Conservation (phyloP, 2,797 vertebrate species). For the Alectoris magna region DNA sequence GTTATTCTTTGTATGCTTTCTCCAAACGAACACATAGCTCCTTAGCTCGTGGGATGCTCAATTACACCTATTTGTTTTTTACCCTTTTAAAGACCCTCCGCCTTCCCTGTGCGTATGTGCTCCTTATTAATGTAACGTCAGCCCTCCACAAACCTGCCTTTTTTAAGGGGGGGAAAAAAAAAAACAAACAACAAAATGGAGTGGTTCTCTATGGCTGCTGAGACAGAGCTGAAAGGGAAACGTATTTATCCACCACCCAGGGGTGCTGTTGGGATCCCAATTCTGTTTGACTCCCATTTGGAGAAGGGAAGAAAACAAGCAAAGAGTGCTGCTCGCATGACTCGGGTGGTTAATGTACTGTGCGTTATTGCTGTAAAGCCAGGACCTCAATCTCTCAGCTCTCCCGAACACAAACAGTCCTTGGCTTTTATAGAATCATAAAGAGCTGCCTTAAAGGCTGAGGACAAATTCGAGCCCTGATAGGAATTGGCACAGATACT, state of each 20-base stretch:
- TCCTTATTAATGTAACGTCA: background rate
- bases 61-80: background rate
- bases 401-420: conserved; percentile 40
- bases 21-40: background rate
- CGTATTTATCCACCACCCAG: background rate
- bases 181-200: rapidly evolving
- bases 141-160: rapidly evolving
- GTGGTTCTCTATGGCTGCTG: background rate
- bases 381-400: conserved; percentile 42
- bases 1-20: background rate
- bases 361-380: conserved; percentile 52
- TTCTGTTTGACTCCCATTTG: conserved; percentile 40
- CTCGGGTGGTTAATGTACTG: conserved; percentile 54
- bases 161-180: background rate
- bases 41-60: background rate
- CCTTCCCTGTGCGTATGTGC: rapidly evolving
- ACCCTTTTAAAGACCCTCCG: no score
- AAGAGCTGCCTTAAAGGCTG: conserved; percentile 26
- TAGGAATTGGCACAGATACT: background rate
- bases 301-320: conserved; percentile 20
- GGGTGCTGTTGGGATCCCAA: background rate
- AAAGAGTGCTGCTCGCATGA: background rate
- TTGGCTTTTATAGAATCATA: conserved; percentile 50
- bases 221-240: conserved; percentile 34
- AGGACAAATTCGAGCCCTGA: background rate